phyloP scores from a whole-genome alignment of 2,888 invertebrate genomes.

The Lottia gigantea region DNA sequence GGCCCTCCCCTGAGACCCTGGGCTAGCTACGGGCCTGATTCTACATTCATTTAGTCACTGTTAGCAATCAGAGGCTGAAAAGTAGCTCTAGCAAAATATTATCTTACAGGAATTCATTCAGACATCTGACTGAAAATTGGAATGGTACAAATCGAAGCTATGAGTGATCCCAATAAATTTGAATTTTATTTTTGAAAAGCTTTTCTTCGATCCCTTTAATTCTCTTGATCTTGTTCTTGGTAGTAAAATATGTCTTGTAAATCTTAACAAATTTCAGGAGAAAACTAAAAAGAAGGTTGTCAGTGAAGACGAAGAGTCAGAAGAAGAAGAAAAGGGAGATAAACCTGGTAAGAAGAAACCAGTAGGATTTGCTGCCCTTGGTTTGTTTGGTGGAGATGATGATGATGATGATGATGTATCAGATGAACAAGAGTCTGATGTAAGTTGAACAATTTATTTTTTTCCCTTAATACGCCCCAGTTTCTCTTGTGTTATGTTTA shows the following conservation, averaged over 20 bases:
- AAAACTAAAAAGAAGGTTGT: conserved; percentile 38
- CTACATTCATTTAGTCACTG: no score
- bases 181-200: no score
- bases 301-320: conserved; percentile 32
- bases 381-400: conserved; percentile 17
- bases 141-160: background rate
- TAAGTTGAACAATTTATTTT: background rate
- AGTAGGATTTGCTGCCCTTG: conserved; percentile 2
- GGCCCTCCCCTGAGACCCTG: no score
- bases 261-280: conserved; percentile 18
- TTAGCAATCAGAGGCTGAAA: no score
- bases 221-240: no score
- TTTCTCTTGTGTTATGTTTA: no score
- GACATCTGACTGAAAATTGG: no score
- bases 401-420: conserved; percentile 31
- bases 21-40: no score
- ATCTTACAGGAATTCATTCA: no score
- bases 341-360: conserved; percentile 12
- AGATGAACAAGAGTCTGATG: conserved; percentile 27
- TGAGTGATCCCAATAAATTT: background rate
- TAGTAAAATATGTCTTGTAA: conserved; percentile 16
- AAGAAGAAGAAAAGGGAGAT: conserved; percentile 30
- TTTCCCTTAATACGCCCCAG: no score
- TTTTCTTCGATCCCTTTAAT: background rate
- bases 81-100: no score